Base-by-base conservation (phyloP, 2,113 vertebrate genomes). In the Cnemophilus loriae region DNA sequence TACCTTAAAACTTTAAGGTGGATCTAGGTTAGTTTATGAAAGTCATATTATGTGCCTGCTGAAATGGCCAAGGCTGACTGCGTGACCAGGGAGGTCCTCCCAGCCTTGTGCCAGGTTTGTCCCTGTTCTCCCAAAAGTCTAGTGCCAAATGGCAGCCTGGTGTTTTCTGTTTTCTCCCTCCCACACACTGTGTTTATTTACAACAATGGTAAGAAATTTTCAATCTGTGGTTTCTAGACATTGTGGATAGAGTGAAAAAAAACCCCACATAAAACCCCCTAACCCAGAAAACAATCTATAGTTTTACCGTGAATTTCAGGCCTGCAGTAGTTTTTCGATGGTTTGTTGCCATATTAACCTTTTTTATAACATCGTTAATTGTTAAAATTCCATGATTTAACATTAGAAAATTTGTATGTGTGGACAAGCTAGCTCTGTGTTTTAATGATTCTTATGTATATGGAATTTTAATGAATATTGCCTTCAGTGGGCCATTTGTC, bases 391-490 rank as follows among this genome's bases (percentile, higher is more conserved):
- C 18, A 20, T 69, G 16, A 92, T 84, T 92, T 84, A 87, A 82
- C 16, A 41, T 24, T 35, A 32, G 21, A 73, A 87, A 95, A 94
- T 79, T 13, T 85, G 56, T 94, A 35, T 32, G 17, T 82, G 67
- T 56, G 80, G 60, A 95, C 91, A 92, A 84, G 87, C 37, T 39
- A 81, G 84, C 73, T 71, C 61, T 87, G 28, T 56, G 49, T 76
- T 95, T 89, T 87, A 95, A 89, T 73, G 89, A 68, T 84, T 82
- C 12, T 57, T 71, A 64, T 23, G 69, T 49, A 91, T 81, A 65
- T 64, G 53, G 77, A 92, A 95, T 95, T 89, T 90, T 93, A 95
- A 97, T 91, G 86, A 95, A 69, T 83, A 87, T 79, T 94, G 52
- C 87, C 84, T 91, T 93, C 52, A 79, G 65, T 89, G 59, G n/a